Percentiles rank a stretch among this genome's conserved stretches.
phyloP scores from a whole-genome alignment of 2,113 vertebrate species.

The Callipepla squamata region DNA sequence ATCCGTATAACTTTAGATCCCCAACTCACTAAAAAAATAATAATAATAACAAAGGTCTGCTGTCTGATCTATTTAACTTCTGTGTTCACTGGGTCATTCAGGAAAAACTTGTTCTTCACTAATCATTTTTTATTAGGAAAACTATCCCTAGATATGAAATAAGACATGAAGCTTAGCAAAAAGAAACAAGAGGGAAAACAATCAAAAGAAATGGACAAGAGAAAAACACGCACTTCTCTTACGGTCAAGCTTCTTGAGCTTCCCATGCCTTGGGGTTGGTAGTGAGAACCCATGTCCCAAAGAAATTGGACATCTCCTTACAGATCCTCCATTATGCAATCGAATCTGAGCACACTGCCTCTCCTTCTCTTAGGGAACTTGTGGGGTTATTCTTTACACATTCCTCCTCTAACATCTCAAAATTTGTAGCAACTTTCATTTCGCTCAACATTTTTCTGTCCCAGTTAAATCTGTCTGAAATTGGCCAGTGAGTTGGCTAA shows the following conservation, averaged over 20 bases:
- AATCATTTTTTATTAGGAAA: neutral
- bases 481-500: neutral
- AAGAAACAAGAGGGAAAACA: neutral
- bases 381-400: rapidly evolving
- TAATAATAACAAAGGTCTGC: neutral
- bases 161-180: neutral
- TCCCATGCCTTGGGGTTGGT: neutral
- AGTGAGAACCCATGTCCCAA: neutral
- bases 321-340: neutral
- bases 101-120: neutral
- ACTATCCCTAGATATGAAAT: neutral
- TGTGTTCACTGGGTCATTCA: neutral
- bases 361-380: neutral
- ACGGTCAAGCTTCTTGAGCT: neutral
- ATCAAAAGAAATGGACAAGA: neutral
- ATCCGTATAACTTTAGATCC: neutral
- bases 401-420: neutral
- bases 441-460: neutral
- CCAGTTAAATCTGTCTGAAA: rapidly evolving
- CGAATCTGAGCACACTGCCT: neutral
- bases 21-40: neutral
- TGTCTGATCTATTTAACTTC: neutral
- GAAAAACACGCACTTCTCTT: neutral
- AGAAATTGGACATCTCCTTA: neutral
- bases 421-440: neutral